These are phyloP conservation scores for Alligator mississippiensis DNA, from an alignment of 2,113 vertebrate genomes.

Conservation along the genomic window DNA sequence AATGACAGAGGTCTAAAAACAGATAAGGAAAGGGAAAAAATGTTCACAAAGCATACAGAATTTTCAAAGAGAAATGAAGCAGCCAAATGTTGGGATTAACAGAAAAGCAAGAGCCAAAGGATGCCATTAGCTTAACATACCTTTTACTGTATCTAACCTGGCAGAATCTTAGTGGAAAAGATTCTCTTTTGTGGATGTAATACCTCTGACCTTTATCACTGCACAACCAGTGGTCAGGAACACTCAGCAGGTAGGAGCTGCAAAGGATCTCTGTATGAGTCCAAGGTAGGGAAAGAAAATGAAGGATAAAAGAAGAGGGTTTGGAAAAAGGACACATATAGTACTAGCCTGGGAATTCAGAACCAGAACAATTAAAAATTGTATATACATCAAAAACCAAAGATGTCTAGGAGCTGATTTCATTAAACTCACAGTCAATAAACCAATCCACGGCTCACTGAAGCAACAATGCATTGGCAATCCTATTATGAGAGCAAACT, in stretches of 20 bases:
- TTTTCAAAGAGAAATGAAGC: constrained; percentile 29
- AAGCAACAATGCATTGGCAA: background rate
- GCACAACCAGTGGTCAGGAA: background rate
- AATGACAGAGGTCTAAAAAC: background rate
- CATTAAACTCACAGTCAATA: background rate
- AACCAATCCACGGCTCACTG: constrained; percentile 18
- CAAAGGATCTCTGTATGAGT: background rate
- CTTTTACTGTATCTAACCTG: constrained; percentile 22
- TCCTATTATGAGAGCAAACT: constrained; percentile 12
- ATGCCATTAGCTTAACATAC: constrained; percentile 14
- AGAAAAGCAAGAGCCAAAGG: constrained; percentile 4
- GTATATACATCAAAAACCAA: constrained; percentile 16
- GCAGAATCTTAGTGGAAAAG: constrained; percentile 10
- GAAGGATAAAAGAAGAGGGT: background rate
- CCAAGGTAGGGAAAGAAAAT: background rate
- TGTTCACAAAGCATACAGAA: constrained; percentile 11
- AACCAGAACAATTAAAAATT: background rate
- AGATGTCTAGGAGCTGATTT: constrained; percentile 59
- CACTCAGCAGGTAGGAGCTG: background rate
- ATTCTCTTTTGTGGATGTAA: constrained; percentile 5
- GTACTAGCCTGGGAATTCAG: background rate
- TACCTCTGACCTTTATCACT: background rate
- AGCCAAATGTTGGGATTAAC: constrained; percentile 20
- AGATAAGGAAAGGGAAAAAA: constrained; percentile 1
- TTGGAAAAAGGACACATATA: background rate